These are phyloP conservation scores for Lepilemur ruficaudatus DNA, from an alignment of 2,797 vertebrate species.

Conservation along the genomic window DNA sequence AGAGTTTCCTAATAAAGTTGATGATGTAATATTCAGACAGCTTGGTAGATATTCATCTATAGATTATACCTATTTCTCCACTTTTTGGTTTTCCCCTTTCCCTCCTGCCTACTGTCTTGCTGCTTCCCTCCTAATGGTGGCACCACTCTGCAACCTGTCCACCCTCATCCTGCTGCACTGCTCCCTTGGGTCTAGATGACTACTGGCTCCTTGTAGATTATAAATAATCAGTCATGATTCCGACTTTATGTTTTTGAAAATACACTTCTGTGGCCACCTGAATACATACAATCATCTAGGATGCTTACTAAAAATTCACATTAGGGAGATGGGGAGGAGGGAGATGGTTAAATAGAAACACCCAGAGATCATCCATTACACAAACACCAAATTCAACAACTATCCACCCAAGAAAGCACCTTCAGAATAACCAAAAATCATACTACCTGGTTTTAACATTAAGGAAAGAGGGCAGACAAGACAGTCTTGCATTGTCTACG, in stretches of 20 bases:
- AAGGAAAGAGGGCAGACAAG: too few relatives aligned
- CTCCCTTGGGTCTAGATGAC: background rate
- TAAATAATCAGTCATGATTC: background rate
- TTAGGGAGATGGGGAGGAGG: background rate
- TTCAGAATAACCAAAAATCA: background rate
- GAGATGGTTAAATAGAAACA: background rate
- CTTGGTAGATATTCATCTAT: background rate
- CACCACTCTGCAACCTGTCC: background rate
- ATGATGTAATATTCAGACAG: background rate
- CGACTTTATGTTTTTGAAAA: slow-evolving; percentile 21
- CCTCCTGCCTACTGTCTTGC: background rate
- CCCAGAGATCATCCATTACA: background rate
- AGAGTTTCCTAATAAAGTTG: background rate
- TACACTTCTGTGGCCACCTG: background rate
- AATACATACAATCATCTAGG: background rate
- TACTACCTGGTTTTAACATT: background rate
- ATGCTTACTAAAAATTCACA: background rate
- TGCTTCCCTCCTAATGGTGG: background rate
- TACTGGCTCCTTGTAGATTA: background rate
- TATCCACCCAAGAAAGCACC: background rate
- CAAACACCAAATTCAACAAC: background rate
- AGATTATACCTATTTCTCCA: background rate
- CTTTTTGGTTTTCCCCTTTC: background rate
- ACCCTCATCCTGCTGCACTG: background rate
- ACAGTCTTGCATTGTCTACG: too few relatives aligned